Conservation (phyloP, 2,797 vertebrate genomes). For the Macropodus opercularis region DNA sequence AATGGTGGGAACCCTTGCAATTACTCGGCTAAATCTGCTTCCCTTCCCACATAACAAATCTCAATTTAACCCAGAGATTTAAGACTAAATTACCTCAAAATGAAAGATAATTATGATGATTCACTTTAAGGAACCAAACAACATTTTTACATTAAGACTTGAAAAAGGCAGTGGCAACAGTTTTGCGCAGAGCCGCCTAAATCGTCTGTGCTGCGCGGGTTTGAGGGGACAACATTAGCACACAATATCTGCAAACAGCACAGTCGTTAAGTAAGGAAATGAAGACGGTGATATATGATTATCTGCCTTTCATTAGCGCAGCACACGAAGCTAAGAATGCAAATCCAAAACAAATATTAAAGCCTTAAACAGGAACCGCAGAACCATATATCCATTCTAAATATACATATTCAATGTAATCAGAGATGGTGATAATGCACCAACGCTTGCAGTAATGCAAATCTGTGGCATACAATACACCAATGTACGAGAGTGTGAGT, state of each 20-base stretch:
- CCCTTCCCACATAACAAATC: slow-evolving; percentile 43
- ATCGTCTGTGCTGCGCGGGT: slow-evolving; percentile 22
- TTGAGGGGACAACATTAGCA: slow-evolving; percentile 27
- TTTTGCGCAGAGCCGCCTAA: slow-evolving; percentile 1
- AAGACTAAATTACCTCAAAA: slow-evolving; percentile 56
- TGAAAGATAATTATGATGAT: slow-evolving; percentile 56
- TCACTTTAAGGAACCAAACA: slow-evolving; percentile 36
- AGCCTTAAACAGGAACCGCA: slow-evolving; percentile 52
- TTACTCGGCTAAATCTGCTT: slow-evolving; percentile 41
- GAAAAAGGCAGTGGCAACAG: background rate
- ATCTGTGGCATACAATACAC: too few relatives aligned
- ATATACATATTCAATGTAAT: slow-evolving; percentile 71
- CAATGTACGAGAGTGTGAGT: too few relatives aligned
- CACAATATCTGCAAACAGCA: slow-evolving; percentile 33
- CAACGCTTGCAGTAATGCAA: slow-evolving; percentile 51
- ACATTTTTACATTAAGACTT: slow-evolving; percentile 27
- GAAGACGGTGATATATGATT: slow-evolving; percentile 41
- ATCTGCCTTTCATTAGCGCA: slow-evolving; percentile 51
- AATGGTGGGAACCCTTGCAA: slow-evolving; percentile 38
- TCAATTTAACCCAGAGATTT: slow-evolving; percentile 50
- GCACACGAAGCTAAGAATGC: slow-evolving; percentile 49
- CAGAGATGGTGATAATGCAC: slow-evolving; percentile 29
- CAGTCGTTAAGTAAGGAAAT: slow-evolving; percentile 48
- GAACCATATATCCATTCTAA: slow-evolving; percentile 51
- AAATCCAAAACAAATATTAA: slow-evolving; percentile 60